These are phyloP conservation scores for Myocastor coypus DNA, from an alignment of 2,113 vertebrate genomes.

Conservation along the genomic window DNA sequence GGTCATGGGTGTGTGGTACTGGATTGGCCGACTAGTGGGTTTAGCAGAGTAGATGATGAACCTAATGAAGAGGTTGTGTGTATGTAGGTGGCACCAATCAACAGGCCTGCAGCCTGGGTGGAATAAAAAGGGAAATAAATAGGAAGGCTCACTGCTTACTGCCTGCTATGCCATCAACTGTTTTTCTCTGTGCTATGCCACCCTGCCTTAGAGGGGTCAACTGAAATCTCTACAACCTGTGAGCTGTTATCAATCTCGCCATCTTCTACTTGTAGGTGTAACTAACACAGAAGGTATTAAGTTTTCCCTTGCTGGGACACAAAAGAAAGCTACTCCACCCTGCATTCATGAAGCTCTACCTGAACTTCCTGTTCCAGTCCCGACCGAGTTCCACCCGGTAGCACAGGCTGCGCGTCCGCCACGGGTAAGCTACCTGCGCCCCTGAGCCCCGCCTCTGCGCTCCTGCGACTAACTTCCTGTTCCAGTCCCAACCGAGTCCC, in stretches of 20 bases:
- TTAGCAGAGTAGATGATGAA: neutral
- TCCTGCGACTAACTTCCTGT: no score
- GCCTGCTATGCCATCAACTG: neutral
- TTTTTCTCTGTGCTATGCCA: neutral
- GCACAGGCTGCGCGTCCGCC: no score
- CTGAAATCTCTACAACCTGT: neutral
- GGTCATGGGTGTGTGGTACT: neutral
- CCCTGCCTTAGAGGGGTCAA: neutral
- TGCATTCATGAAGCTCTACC: no score
- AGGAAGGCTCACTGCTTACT: neutral
- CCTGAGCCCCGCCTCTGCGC: no score
- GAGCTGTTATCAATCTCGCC: neutral
- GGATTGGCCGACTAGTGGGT: neutral
- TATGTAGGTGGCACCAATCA: neutral
- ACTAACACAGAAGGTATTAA: neutral
- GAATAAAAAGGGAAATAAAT: neutral
- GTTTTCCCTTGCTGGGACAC: neutral
- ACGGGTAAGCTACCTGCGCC: no score
- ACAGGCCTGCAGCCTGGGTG: neutral
- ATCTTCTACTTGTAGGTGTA: neutral
- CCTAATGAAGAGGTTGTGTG: neutral
- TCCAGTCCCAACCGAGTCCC: no score
- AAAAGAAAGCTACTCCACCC: neutral
- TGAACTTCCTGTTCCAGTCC: no score
- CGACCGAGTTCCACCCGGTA: no score